Evolutionary conservation across 2,888 invertebrate species (phyloP), one percentile per base, ranked within the genome.

Genomic region (Eupithecia abbreviata): DNA sequence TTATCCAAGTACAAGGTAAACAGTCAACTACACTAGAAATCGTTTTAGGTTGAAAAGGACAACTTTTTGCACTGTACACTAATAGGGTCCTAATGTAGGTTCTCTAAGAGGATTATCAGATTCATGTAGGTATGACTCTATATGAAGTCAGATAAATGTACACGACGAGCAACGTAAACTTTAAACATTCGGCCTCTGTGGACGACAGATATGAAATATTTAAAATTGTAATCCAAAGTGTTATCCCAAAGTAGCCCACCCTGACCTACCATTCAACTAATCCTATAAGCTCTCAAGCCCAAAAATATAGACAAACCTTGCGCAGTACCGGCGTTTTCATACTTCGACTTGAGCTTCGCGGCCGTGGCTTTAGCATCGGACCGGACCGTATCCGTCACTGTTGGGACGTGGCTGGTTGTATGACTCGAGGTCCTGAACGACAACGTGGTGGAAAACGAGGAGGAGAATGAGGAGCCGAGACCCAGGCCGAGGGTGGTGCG

Each of bases 311-410:
- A 88, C 94, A 85, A 87, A 95, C 94, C 95, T 94, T 94, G 94
- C 75, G 95, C 93, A 71, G 94, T 94, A 78, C 94, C 94, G 82
- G 94, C 92, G 82, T 86, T 95, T 84, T 94, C 94, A 84, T 95
- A 94, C 89, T 94, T 94, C 76, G 94, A 89, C 85, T 95, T 94
- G 81, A 94, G 89, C 81, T 94, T 95, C 71, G 95, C 95, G n/a
- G 94, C 94, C 1, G 94, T 94, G 76, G 95, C 94, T 43, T 91
- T 89, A 71, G 95, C 95, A 79, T 95, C 94, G 3, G 94, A 94
- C 73, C 94, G 84, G 76, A 95, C 94, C 0, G 91, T 89, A 67
- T 93, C 93, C 42, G 87, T 87, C 12, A 79, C 76, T 13, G 79
- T 62, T 49, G 80, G 77, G 55, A 55, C 72, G 12, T 67, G 68